Percentiles rank a stretch among this genome's conserved stretches.
Conservation (phyloP, 1,140 invertebrate genomes). For the Frieseomelitta varia region DNA sequence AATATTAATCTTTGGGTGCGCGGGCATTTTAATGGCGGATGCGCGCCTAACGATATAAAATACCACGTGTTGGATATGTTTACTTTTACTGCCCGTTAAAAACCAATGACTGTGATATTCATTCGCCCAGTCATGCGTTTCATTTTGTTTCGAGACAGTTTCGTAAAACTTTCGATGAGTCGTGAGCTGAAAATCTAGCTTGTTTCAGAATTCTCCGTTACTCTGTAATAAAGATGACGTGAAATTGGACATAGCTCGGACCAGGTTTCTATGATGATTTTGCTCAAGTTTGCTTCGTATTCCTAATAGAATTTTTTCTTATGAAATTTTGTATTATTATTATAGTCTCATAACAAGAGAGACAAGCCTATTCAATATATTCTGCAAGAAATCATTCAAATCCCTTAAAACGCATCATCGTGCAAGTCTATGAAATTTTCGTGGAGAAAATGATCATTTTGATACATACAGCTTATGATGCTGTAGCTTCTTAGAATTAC, state of each 20-base stretch:
- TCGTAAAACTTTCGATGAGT: neutral
- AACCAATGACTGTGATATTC: no score
- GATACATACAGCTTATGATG: no score
- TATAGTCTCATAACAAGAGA: no score
- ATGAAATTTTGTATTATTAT: no score
- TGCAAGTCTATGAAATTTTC: neutral
- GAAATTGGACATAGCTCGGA: no score
- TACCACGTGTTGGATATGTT: neutral
- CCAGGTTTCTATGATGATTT: no score
- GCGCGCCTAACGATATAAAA: neutral
- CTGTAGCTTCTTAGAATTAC: neutral
- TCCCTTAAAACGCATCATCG: no score
- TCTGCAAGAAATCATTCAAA: no score
- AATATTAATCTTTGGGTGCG: neutral
- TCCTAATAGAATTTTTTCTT: no score
- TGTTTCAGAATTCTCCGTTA: neutral
- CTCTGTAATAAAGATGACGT: neutral
- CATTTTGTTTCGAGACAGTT: neutral
- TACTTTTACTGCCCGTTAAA: neutral
- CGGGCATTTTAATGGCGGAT: neutral
- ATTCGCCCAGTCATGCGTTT: no score
- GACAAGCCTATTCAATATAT: no score
- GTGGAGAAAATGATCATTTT: no score
- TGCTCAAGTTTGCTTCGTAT: rapidly evolving
- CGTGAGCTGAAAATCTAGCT: neutral